Evolutionary conservation across 1,140 invertebrate genomes (phyloP).

Genomic region (Heliconius congener): DNA sequence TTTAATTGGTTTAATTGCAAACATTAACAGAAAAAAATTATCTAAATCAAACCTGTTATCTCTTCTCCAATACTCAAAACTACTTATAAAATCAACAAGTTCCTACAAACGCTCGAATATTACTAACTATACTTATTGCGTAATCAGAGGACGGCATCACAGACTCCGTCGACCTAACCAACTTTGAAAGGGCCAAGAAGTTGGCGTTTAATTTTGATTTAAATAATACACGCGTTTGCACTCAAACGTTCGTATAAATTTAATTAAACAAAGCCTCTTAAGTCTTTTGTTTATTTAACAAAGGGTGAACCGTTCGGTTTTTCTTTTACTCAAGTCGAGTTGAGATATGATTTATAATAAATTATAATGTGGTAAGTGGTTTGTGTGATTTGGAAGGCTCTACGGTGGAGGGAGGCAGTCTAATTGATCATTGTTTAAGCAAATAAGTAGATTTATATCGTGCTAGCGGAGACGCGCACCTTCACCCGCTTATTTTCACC

Average conservation of each 20-base stretch:
- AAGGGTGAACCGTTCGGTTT: not conserved
- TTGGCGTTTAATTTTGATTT: slow-evolving; percentile 20
- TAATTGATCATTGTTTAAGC: not conserved
- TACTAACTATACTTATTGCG: not conserved
- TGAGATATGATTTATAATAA: slow-evolving; percentile 4
- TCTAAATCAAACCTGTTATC: not conserved
- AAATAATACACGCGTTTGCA: slow-evolving; percentile 18
- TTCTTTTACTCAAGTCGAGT: not conserved
- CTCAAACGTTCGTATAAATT: slow-evolving; percentile 12
- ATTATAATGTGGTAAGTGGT: not conserved
- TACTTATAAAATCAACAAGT: not conserved
- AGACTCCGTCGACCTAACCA: not conserved
- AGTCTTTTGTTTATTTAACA: slow-evolving; percentile 11
- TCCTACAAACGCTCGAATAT: not conserved
- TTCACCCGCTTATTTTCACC: no score
- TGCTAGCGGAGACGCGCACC: no score
- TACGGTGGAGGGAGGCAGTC: not conserved
- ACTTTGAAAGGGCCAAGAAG: slow-evolving; percentile 6
- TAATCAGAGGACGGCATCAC: slow-evolving; percentile 1
- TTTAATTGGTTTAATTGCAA: no score
- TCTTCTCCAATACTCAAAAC: not conserved
- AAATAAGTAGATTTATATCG: no score
- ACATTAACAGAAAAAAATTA: no score
- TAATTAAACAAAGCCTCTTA: slow-evolving; percentile 15
- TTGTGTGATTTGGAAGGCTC: not conserved